A percentile compares a stretch with the other conserved stretches of the same genome.
These are phyloP conservation scores for Xanthorhoe spadicearia DNA, from an alignment of 2,888 invertebrate species.

Conservation along the genomic window DNA sequence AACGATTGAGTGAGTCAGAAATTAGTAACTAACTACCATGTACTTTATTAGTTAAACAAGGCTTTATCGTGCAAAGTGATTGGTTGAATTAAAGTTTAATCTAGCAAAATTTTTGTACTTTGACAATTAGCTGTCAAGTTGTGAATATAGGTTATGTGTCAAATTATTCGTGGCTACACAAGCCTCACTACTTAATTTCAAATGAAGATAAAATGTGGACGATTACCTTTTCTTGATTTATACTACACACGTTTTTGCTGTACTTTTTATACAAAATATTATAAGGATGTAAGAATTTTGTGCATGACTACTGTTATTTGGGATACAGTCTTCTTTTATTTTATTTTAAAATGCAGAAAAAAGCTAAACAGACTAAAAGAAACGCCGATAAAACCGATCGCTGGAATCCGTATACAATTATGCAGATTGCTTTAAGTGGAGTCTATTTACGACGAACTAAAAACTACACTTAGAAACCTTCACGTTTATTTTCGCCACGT, in stretches of 20 bases:
- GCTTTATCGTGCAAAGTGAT: slow-evolving; percentile 12
- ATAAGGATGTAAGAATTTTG: no score
- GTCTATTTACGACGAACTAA: slow-evolving; percentile 22
- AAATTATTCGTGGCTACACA: no score
- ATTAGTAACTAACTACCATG: slow-evolving; percentile 24
- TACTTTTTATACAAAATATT: no score
- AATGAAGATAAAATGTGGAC: no score
- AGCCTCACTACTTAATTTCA: no score
- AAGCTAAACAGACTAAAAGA: no score
- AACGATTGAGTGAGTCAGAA: slow-evolving; percentile 33
- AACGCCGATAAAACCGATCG: not conserved
- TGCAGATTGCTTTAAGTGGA: slow-evolving; percentile 4
- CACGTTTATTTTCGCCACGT: slow-evolving; percentile 27
- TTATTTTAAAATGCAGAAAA: no score
- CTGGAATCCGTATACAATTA: not conserved
- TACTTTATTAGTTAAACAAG: slow-evolving; percentile 19
- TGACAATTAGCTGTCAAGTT: not conserved
- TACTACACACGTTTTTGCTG: no score
- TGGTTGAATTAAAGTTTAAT: not conserved
- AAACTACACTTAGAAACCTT: slow-evolving; percentile 22
- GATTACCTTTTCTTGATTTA: no score
- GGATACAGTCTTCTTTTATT: no score
- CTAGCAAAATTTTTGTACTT: not conserved
- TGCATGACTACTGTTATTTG: no score
- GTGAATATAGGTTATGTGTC: no score